These are phyloP conservation scores for Ferrisia virgata DNA, from an alignment of 2,888 invertebrate species.

Conservation along the genomic window DNA sequence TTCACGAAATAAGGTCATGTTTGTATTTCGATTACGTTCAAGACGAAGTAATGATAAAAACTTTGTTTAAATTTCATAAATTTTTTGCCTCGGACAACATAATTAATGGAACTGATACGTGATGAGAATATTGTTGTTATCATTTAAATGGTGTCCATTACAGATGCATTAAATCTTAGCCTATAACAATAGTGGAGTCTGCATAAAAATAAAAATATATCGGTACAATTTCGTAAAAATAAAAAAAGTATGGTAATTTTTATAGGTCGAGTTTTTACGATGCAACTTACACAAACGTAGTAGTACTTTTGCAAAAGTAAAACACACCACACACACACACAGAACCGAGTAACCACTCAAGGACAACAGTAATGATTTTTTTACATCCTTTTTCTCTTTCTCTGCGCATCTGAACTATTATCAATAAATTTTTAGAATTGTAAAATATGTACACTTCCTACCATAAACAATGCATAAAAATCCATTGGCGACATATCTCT, in stretches of 20 bases:
- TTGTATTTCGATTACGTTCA: no score
- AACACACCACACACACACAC: background rate
- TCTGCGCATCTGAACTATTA: background rate
- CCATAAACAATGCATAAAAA: constrained; percentile 25
- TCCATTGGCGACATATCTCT: background rate
- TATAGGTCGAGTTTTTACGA: background rate
- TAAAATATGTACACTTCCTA: constrained; percentile 13
- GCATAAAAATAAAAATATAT: background rate
- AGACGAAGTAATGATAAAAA: no score
- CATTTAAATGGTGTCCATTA: no score
- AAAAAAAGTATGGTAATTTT: background rate
- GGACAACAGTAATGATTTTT: constrained; percentile 1
- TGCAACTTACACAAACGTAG: background rate
- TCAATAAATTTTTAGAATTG: constrained; percentile 24
- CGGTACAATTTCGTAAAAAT: background rate
- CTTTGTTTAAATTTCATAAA: no score
- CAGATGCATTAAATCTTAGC: background rate
- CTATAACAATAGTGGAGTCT: background rate
- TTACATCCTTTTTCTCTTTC: background rate
- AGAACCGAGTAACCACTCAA: background rate
- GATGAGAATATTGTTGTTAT: no score
- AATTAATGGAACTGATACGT: no score
- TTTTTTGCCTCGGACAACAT: no score
- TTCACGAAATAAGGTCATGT: no score
- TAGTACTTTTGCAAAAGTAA: background rate